Evolutionary conservation across 2,888 invertebrate genomes (phyloP).

Genomic region (Microdon myrmicae): DNA sequence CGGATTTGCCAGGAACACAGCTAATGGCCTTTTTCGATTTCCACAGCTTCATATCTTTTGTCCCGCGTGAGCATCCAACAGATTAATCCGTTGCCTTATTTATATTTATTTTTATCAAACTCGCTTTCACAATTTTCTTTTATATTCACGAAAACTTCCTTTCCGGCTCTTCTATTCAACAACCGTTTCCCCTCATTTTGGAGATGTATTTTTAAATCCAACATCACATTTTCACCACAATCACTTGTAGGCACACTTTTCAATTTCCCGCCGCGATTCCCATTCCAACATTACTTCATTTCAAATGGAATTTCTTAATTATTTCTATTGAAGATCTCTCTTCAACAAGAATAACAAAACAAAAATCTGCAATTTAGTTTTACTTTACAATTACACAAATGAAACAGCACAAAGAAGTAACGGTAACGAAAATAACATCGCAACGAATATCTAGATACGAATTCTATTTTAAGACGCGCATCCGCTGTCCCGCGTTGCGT

Average conservation of each 20-base stretch:
- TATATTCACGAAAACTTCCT: too few relatives aligned
- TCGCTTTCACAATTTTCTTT: conserved; percentile 39
- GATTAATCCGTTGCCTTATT: conserved; percentile 30
- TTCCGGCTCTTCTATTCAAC: conserved; percentile 21
- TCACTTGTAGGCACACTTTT: conserved; percentile 22
- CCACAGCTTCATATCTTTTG: conserved; percentile 65
- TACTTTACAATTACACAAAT: conserved; percentile 10
- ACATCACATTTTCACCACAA: conserved; percentile 38
- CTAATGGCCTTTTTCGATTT: conserved; percentile 66
- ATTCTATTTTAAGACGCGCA: conserved; percentile 46
- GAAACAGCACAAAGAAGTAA: conserved; percentile 24
- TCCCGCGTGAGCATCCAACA: conserved; percentile 1
- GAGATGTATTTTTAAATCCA: conserved; percentile 44
- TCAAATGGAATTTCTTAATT: neutral
- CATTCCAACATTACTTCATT: conserved; percentile 4
- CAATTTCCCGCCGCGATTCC: conserved; percentile 1
- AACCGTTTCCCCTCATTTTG: conserved; percentile 48
- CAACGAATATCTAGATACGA: conserved; percentile 23
- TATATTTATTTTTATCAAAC: conserved; percentile 18
- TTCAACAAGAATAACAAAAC: conserved; percentile 3
- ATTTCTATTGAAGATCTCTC: conserved; percentile 3
- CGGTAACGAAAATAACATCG: conserved; percentile 22
- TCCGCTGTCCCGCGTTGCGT: conserved; percentile 37
- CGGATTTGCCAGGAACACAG: conserved; percentile 65
- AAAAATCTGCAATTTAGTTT: conserved; percentile 18